Base-by-base conservation (phyloP, 2,888 invertebrate species). In the Heliconius ismenius region DNA sequence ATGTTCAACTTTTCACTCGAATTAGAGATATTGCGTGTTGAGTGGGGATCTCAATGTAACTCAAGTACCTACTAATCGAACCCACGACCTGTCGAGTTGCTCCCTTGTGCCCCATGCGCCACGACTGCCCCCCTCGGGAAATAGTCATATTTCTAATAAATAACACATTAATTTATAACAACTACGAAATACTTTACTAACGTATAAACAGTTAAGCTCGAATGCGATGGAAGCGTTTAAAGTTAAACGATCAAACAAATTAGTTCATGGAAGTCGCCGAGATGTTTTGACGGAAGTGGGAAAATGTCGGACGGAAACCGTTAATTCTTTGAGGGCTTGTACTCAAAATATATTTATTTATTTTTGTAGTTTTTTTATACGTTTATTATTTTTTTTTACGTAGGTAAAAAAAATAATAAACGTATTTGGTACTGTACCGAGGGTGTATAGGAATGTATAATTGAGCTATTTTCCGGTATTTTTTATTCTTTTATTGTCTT, bases 201-300 rank as follows among this genome's bases (percentile, higher is more conserved):
- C 26, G 26, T 62, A 39, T 3, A 11, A 65, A 39, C 36, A 65
- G 39, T 65, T 39, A 32, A 70, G n/a, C n/a, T n/a, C n/a, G 11
- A n/a, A 32, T 70, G 15, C 4, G 24, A 70, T 62, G 21, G 39
- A 73, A 39, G 39, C 39, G 60, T 63, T 43, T 24, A 32, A 32
- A 32, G 32, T 32, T 32, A 62, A 62, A 58, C 54, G 39, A 62
- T 73, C 43, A 62, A 73, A 62, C 60, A 73, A 73, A 73, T 73
- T 73, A 43, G 63, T 73, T 73, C 73, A 73, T 62, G 73, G 73
- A 63, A 73, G 73, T 63, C 26, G 26, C 11, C 63, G 62, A 73
- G 62, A 62, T 73, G 73, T 73, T 73, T 62, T 63, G 73, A 73
- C 73, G 73, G 73, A 73, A 73, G 63, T 36, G 26, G 73, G 73